A percentile compares a stretch with the other conserved stretches of the same genome.
phyloP scores from a whole-genome alignment of 2,113 vertebrate species.

The Jacana jacana region DNA sequence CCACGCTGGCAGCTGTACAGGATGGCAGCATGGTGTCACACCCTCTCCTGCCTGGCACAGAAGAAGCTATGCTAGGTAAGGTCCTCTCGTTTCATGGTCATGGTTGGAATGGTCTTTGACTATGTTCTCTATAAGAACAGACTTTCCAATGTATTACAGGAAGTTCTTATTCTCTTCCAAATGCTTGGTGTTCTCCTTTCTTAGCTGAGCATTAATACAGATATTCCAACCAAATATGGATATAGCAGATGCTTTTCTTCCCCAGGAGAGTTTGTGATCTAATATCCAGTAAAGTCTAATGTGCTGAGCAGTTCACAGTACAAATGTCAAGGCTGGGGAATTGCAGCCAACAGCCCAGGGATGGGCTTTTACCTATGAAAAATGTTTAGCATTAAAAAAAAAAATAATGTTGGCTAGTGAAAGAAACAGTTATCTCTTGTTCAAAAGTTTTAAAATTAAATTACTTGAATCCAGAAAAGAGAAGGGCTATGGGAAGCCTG shows the following conservation, averaged over 20 bases:
- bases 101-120: background rate
- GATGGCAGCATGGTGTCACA: conserved; percentile 94
- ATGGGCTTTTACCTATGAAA: background rate
- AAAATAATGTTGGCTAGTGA: background rate
- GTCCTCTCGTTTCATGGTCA: background rate
- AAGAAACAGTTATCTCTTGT: background rate
- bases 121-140: background rate
- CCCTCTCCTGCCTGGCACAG: conserved; percentile 83
- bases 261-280: background rate
- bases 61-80: conserved; percentile 90
- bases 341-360: background rate
- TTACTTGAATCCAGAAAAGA: background rate
- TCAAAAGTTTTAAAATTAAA: background rate
- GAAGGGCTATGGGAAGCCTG: background rate
- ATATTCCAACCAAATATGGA: background rate
- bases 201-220: conserved; percentile 1
- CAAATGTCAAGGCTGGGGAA: background rate
- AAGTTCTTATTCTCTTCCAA: conserved; percentile 6
- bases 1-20: conserved; percentile 85
- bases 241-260: background rate
- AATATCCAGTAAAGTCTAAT: background rate
- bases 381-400: background rate
- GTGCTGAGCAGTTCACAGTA: background rate
- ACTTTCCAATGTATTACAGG: background rate
- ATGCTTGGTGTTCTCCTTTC: background rate